Conservation (phyloP, 2,888 invertebrate genomes). For the Amphimallon solstitiale region DNA sequence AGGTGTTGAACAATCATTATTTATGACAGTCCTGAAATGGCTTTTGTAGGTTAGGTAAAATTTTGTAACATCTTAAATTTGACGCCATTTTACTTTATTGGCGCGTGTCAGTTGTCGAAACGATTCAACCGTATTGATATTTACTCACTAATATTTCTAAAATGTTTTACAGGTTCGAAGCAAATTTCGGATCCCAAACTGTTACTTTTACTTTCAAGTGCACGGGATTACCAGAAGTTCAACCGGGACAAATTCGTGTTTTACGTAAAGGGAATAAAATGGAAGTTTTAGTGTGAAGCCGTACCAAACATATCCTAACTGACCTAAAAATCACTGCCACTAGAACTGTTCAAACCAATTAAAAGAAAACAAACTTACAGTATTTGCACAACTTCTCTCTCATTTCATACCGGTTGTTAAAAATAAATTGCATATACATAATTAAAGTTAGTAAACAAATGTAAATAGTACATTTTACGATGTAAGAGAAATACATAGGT, state of each 20-base stretch:
- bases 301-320: constrained; percentile 58
- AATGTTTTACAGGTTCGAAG: constrained; percentile 75
- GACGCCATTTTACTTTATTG: too few species aligned
- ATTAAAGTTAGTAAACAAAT: constrained; percentile 29
- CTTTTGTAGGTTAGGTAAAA: too few species aligned
- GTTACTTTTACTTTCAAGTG: constrained; percentile 83
- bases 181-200: constrained; percentile 82
- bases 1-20: too few species aligned
- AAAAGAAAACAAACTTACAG: constrained; percentile 17
- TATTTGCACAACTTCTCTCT: constrained; percentile 34
- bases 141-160: background rate
- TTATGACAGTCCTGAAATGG: too few species aligned
- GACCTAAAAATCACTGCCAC: constrained; percentile 56
- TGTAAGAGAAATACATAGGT: constrained; percentile 29
- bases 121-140: too few species aligned
- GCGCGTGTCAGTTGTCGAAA: too few species aligned
- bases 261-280: constrained; percentile 75
- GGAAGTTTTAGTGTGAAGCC: constrained; percentile 73
- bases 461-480: constrained; percentile 31
- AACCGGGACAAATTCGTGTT: constrained; percentile 74
- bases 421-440: constrained; percentile 16
- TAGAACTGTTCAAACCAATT: constrained; percentile 22
- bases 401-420: constrained; percentile 22
- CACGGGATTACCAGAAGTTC: constrained; percentile 71
- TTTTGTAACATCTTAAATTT: too few species aligned